Conservation (phyloP, 2,113 vertebrate genomes). For the Capra hircus region DNA sequence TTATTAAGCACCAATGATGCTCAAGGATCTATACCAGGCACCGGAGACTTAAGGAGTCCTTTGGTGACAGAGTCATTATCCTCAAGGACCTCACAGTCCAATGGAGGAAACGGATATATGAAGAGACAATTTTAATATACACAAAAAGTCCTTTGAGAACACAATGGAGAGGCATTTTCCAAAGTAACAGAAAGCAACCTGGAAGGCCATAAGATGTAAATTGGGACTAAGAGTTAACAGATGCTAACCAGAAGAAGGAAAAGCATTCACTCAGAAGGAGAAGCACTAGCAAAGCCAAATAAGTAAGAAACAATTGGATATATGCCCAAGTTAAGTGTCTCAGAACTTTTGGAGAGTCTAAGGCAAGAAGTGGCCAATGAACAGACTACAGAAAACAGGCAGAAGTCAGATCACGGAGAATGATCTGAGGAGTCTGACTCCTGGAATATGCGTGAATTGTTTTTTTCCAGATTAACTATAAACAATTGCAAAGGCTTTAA, state of each 20-base stretch:
- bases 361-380: background rate
- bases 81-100: background rate
- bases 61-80: background rate
- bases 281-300: background rate
- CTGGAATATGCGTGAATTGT: background rate
- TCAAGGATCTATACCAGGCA: background rate
- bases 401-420: background rate
- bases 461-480: background rate
- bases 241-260: background rate
- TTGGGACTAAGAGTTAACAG: background rate
- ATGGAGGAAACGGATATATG: background rate
- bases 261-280: conserved; percentile 15
- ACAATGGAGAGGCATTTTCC: background rate
- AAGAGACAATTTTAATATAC: background rate
- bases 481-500: background rate
- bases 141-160: background rate
- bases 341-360: background rate
- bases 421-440: background rate
- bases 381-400: background rate
- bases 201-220: background rate
- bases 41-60: background rate
- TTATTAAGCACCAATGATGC: background rate
- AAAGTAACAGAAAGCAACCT: background rate
- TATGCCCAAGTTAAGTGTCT: background rate
- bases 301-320: background rate